Conservation (phyloP, 1,140 invertebrate species). For the Diprion similis region DNA sequence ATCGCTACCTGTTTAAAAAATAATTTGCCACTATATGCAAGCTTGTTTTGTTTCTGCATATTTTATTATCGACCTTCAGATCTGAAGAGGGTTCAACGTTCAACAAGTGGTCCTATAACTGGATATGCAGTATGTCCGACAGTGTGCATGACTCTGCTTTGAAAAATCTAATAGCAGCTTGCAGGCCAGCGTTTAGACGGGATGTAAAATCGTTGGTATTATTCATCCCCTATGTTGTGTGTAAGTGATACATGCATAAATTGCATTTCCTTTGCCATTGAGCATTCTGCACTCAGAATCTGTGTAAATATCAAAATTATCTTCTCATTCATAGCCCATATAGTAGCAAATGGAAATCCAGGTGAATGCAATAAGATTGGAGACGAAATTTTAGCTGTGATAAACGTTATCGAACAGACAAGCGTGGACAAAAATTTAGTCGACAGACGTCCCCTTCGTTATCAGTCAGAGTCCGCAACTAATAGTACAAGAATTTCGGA, state of each 20-base stretch:
- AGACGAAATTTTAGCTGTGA: slow-evolving; percentile 54
- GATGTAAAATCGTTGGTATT: slow-evolving; percentile 73
- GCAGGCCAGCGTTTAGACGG: slow-evolving; percentile 73
- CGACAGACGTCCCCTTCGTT: slow-evolving; percentile 43
- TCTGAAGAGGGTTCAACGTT: slow-evolving; percentile 70
- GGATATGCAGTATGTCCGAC: slow-evolving; percentile 56
- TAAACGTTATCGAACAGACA: slow-evolving; percentile 41
- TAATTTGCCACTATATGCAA: neutral
- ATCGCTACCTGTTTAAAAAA: slow-evolving; percentile 10
- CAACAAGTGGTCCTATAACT: slow-evolving; percentile 77
- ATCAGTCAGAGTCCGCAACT: slow-evolving; percentile 32
- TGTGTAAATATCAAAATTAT: neutral
- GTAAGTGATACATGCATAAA: slow-evolving; percentile 38
- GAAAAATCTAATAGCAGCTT: slow-evolving; percentile 65
- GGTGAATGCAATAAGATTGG: slow-evolving; percentile 39
- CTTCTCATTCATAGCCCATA: slow-evolving; percentile 36
- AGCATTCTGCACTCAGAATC: slow-evolving; percentile 12
- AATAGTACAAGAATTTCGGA: slow-evolving; percentile 50
- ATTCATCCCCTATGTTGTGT: slow-evolving; percentile 75
- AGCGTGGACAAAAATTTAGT: slow-evolving; percentile 46
- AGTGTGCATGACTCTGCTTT: slow-evolving; percentile 37
- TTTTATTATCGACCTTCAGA: slow-evolving; percentile 64
- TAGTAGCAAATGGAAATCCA: slow-evolving; percentile 41
- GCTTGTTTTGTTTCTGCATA: slow-evolving; percentile 39
- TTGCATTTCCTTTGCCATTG: slow-evolving; percentile 13